A percentile compares a stretch with the other conserved stretches of the same genome.
These are phyloP conservation scores for Cheilosia grossa DNA, from an alignment of 2,888 invertebrate species.

Conservation along the genomic window DNA sequence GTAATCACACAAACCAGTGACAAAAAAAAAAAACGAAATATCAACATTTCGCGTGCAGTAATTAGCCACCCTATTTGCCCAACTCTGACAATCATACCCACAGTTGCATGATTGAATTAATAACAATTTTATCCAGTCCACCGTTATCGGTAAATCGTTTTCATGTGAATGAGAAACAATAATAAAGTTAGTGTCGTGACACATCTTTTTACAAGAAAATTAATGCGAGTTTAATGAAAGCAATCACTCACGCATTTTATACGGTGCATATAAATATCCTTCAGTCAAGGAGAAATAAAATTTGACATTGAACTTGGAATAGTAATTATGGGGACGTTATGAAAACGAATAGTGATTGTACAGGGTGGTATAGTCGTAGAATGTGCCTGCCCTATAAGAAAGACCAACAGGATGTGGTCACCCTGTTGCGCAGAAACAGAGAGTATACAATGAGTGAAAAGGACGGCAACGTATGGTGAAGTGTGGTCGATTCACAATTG, in stretches of 20 bases:
- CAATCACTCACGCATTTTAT: conserved; percentile 17
- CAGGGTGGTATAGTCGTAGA: not conserved
- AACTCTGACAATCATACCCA: not conserved
- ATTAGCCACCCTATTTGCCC: not conserved
- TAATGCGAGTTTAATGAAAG: conserved; percentile 30
- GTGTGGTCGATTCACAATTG: not conserved
- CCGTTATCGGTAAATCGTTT: not conserved
- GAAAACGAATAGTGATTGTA: not conserved
- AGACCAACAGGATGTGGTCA: conserved; percentile 44
- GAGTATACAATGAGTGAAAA: not conserved
- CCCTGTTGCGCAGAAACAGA: conserved; percentile 19
- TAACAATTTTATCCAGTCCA: conserved; percentile 6
- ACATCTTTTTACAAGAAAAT: conserved; percentile 14
- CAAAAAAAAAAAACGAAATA: not conserved
- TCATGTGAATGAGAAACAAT: not conserved
- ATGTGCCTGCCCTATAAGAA: not conserved
- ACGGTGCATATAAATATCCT: conserved; percentile 3
- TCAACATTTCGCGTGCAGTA: not conserved
- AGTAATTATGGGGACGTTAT: not conserved
- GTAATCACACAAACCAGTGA: not conserved
- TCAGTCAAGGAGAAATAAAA: conserved; percentile 36
- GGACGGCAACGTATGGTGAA: not conserved
- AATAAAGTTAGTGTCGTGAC: not conserved
- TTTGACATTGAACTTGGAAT: conserved; percentile 41
- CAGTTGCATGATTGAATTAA: conserved; percentile 18